Percentiles rank a stretch among this genome's conserved stretches.
phyloP scores from a whole-genome alignment of 2,113 vertebrate genomes.

The Tenebrosternarchus preto region DNA sequence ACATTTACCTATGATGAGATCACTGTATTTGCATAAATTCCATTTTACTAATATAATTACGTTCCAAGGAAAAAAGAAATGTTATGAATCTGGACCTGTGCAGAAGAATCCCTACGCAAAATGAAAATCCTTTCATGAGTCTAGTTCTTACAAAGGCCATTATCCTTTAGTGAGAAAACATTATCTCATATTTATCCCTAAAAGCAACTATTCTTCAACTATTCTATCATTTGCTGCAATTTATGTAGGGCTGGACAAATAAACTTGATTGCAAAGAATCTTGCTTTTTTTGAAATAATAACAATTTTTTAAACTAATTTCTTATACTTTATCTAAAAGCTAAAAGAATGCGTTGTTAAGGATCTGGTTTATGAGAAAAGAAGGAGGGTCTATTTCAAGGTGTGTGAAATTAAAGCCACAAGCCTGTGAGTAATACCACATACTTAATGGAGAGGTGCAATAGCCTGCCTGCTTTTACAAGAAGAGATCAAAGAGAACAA shows the following conservation, averaged over 20 bases:
- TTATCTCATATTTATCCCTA: too few relatives aligned
- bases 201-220: too few relatives aligned
- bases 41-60: constrained; percentile 1
- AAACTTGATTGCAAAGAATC: too few relatives aligned
- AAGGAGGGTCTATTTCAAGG: constrained; percentile 3
- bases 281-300: background rate
- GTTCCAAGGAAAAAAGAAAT: background rate
- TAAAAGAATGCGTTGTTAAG: constrained; percentile 11
- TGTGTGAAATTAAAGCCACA: constrained; percentile 25
- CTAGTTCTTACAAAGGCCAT: too few relatives aligned
- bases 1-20: background rate
- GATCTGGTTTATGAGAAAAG: constrained; percentile 9
- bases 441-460: background rate
- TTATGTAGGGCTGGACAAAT: too few relatives aligned
- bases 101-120: background rate
- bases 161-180: too few relatives aligned
- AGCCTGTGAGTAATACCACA: constrained; percentile 30
- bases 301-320: background rate
- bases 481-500: constrained; percentile 12
- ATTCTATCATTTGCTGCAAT: too few relatives aligned
- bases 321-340: background rate
- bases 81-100: background rate
- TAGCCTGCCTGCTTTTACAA: constrained; percentile 24
- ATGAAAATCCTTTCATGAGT: too few relatives aligned
- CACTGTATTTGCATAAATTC: constrained; percentile 39